Conservation (phyloP, 1,140 invertebrate genomes). For the Lordiphosa stackelbergi region DNA sequence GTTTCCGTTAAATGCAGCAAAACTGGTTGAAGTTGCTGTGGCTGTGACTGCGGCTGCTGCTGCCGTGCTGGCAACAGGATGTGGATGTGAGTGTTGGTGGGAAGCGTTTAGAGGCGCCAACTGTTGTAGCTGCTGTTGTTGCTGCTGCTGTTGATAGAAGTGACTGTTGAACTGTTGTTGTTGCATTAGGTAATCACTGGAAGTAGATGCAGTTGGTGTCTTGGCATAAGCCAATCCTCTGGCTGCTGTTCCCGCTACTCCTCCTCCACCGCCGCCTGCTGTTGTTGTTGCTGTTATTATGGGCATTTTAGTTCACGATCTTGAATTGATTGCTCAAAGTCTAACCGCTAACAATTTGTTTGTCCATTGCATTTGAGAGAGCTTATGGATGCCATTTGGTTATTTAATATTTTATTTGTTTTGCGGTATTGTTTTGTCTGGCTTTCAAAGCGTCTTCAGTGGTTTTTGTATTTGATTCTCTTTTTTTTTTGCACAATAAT, state of each 20-base stretch:
- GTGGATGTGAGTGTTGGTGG: constrained; percentile 55
- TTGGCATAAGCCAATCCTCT: constrained; percentile 34
- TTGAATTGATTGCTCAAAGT: constrained; percentile 7
- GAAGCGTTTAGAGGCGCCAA: constrained; percentile 65
- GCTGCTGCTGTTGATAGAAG: constrained; percentile 56
- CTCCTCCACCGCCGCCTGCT: constrained; percentile 25
- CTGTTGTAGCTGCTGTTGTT: constrained; percentile 38
- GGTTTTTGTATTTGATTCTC: constrained; percentile 1
- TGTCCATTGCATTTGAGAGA: constrained; percentile 31
- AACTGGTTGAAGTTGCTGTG: constrained; percentile 56
- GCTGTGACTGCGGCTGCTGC: constrained; percentile 10
- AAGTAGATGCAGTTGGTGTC: constrained; percentile 26
- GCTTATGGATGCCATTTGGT: constrained; percentile 16
- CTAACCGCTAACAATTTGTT: constrained; percentile 11
- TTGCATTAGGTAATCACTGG: constrained; percentile 60
- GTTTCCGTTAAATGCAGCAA: constrained; percentile 76
- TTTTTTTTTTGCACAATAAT: constrained; percentile 19
- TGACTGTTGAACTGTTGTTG: constrained; percentile 56
- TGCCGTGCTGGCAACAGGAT: constrained; percentile 45
- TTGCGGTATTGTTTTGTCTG: constrained; percentile 14
- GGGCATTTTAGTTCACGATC: constrained; percentile 37
- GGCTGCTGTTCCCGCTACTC: constrained; percentile 1
- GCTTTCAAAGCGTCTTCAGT: constrained; percentile 27
- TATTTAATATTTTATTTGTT: constrained; percentile 18
- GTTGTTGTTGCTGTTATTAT: constrained; percentile 51